Conservation (phyloP, 2,888 invertebrate genomes). For the Sphecodes monilicornis region DNA sequence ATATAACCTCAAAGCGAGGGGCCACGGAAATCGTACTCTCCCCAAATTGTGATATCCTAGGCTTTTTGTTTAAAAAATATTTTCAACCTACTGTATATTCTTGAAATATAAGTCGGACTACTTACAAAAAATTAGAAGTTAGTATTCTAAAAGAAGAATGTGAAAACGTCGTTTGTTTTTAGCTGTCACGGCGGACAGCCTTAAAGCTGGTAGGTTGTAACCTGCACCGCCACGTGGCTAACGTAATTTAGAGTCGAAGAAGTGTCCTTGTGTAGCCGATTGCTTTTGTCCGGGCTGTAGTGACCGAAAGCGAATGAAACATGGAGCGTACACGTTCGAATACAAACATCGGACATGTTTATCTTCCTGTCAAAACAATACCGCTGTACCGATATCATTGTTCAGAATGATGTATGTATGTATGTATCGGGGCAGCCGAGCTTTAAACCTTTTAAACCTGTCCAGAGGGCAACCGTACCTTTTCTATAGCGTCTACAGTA, state of each 20-base stretch:
- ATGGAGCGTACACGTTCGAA: not conserved
- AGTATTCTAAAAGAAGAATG: not conserved
- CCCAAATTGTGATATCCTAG: too few species aligned
- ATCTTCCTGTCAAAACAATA: conserved; percentile 41
- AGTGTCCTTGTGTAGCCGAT: not conserved
- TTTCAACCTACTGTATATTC: too few species aligned
- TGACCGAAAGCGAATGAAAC: not conserved
- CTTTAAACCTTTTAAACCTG: conserved; percentile 71
- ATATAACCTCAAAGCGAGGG: too few species aligned
- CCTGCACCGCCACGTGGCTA: not conserved
- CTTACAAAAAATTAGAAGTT: too few species aligned
- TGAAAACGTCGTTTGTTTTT: not conserved
- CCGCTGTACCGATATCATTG: conserved; percentile 50
- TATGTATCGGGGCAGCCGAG: conserved; percentile 50
- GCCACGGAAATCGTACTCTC: too few species aligned
- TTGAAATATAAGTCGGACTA: too few species aligned
- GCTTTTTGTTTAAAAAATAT: too few species aligned
- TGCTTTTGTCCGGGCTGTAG: not conserved
- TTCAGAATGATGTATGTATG: conserved; percentile 54
- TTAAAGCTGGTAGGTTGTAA: not conserved
- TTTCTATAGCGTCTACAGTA: conserved; percentile 54
- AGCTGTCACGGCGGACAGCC: not conserved
- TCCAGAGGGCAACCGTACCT: conserved; percentile 52
- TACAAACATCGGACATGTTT: not conserved
- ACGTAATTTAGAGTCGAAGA: conserved; percentile 6